A percentile compares a stretch with the other conserved stretches of the same genome.
Evolutionary conservation across 1,140 invertebrate genomes (phyloP).

Genomic region (Leptopilina clavipes): DNA sequence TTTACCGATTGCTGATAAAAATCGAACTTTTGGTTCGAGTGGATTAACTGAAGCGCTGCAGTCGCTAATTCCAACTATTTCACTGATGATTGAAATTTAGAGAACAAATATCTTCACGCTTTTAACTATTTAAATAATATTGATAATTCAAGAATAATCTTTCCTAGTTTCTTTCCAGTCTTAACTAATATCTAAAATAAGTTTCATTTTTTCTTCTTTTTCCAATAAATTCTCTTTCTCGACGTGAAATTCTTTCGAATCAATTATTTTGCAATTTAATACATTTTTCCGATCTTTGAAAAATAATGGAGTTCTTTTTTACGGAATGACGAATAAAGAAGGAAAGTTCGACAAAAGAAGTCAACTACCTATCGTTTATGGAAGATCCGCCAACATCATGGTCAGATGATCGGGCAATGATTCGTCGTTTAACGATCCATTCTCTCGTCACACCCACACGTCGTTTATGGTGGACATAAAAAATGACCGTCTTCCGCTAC

Average conservation of each 20-base stretch:
- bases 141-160: too few species aligned
- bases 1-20: too few species aligned
- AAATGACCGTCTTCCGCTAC: slow-evolving; percentile 51
- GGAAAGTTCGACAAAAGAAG: slow-evolving; percentile 9
- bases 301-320: slow-evolving; percentile 4
- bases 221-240: too few species aligned
- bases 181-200: too few species aligned
- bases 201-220: too few species aligned
- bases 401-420: slow-evolving; percentile 58
- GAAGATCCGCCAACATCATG: slow-evolving; percentile 55
- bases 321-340: not conserved
- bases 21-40: too few species aligned
- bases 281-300: not conserved
- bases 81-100: too few species aligned
- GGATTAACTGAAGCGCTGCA: too few species aligned
- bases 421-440: slow-evolving; percentile 54
- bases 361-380: slow-evolving; percentile 45
- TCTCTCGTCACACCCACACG: slow-evolving; percentile 53
- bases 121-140: too few species aligned
- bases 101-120: too few species aligned
- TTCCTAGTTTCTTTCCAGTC: too few species aligned
- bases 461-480: slow-evolving; percentile 61
- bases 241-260: not conserved
- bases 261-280: not conserved
- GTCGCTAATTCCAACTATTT: too few species aligned